phyloP scores from a whole-genome alignment of 2,797 vertebrate species.

The Echeneis naucrates region DNA sequence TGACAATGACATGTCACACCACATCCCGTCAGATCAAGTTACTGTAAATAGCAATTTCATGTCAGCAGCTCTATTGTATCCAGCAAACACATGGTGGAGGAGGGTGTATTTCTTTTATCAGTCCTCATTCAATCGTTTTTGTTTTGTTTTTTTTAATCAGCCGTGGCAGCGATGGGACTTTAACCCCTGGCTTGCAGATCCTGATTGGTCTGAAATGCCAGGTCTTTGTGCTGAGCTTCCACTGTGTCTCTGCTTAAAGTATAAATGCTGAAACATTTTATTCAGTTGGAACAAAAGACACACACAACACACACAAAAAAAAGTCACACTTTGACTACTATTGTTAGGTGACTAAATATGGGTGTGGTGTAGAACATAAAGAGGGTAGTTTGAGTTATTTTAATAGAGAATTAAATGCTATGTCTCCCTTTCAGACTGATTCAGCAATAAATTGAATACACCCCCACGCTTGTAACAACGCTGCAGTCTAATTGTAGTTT shows the following conservation, averaged over 20 bases:
- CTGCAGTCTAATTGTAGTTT: conserved; percentile 20
- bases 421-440: conserved; percentile 38
- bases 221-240: neutral
- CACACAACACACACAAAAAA: too few relatives aligned
- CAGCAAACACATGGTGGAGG: conserved; percentile 5
- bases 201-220: too few relatives aligned
- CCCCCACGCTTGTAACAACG: conserved; percentile 43
- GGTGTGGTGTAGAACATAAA: conserved; percentile 11
- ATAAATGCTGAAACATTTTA: too few relatives aligned
- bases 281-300: neutral
- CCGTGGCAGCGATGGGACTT: neutral
- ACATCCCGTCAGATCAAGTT: conserved; percentile 55
- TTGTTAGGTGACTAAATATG: neutral
- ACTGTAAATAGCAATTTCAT: conserved; percentile 51
- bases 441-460: conserved; percentile 41
- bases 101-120: neutral
- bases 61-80: conserved; percentile 31
- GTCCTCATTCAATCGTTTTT: neutral
- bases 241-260: too few relatives aligned
- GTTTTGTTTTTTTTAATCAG: neutral
- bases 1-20: conserved; percentile 60
- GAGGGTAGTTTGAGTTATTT: conserved; percentile 16
- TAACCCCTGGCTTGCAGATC: neutral
- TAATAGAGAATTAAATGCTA: conserved; percentile 24
- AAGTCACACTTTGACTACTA: neutral